Conservation (phyloP, 2,888 invertebrate species). For the Catocala fraxini region DNA sequence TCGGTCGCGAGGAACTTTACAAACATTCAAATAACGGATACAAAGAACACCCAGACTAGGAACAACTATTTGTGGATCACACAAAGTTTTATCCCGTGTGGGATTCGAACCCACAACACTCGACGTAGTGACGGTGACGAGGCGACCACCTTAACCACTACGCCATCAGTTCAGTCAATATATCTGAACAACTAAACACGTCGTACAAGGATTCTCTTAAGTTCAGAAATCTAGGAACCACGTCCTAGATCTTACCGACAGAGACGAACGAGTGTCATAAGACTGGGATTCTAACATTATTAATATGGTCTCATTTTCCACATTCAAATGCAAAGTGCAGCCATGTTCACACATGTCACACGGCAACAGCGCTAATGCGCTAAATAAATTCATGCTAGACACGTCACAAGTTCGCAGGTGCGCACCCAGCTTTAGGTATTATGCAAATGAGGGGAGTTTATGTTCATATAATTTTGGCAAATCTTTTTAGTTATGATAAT, state of each 20-base stretch:
- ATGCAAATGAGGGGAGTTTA: slow-evolving; percentile 49
- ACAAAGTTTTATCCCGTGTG: too few species aligned
- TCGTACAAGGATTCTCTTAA: neutral
- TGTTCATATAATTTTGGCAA: slow-evolving; percentile 35
- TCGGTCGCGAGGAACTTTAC: too few species aligned
- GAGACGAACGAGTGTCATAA: slow-evolving; percentile 31
- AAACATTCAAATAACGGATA: too few species aligned
- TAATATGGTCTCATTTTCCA: slow-evolving; percentile 54
- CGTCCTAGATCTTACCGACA: slow-evolving; percentile 6
- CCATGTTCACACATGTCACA: slow-evolving; percentile 54
- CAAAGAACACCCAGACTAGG: too few species aligned
- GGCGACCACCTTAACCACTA: too few species aligned
- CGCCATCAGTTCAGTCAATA: too few species aligned
- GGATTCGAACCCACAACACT: too few species aligned
- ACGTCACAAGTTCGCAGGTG: slow-evolving; percentile 56
- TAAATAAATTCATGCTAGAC: slow-evolving; percentile 66
- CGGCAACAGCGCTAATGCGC: slow-evolving; percentile 54
- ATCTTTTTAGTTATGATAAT: slow-evolving; percentile 35
- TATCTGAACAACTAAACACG: too few species aligned
- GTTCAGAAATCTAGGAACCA: too few species aligned
- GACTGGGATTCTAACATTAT: slow-evolving; percentile 40
- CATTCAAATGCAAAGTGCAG: slow-evolving; percentile 62
- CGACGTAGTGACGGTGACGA: too few species aligned
- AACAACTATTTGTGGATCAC: too few species aligned
- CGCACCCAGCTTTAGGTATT: slow-evolving; percentile 51